phyloP scores from a whole-genome alignment of 2,888 invertebrate genomes.

The Miltochrista miniata region DNA sequence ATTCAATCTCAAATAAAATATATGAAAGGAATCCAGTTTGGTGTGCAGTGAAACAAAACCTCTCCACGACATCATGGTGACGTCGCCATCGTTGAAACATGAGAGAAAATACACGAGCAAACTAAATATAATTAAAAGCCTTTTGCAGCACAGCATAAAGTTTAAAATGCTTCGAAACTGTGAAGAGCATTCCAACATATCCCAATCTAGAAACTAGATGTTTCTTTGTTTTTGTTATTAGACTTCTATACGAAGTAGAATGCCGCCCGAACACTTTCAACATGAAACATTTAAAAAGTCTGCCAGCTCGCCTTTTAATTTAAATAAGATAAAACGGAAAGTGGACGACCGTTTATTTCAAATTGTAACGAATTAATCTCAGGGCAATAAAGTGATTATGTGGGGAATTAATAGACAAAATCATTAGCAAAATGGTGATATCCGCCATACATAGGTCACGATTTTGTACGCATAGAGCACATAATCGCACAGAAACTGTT shows the following conservation, averaged over 20 bases:
- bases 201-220: conserved; percentile 33
- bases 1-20: conserved; percentile 57
- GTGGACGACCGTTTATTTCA: conserved; percentile 31
- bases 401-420: conserved; percentile 24
- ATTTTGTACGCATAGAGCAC: conserved; percentile 37
- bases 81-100: conserved; percentile 23
- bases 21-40: conserved; percentile 68
- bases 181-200: conserved; percentile 27
- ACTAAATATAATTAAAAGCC: conserved; percentile 22
- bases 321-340: no score
- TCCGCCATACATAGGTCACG: conserved; percentile 27
- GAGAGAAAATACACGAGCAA: conserved; percentile 15
- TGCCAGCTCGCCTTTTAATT: conserved; percentile 27
- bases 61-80: conserved; percentile 34
- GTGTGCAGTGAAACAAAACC: conserved; percentile 56
- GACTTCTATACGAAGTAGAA: conserved; percentile 16
- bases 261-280: conserved; percentile 24
- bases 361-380: conserved; percentile 6
- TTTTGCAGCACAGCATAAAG: conserved; percentile 27
- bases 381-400: no score
- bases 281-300: conserved; percentile 13
- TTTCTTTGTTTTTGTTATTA: conserved; percentile 34
- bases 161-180: conserved; percentile 6
- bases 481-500: conserved; percentile 38
- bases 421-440: conserved; percentile 19